Evolutionary conservation across 2,113 vertebrate species (phyloP).

Genomic region (Strigops habroptila): DNA sequence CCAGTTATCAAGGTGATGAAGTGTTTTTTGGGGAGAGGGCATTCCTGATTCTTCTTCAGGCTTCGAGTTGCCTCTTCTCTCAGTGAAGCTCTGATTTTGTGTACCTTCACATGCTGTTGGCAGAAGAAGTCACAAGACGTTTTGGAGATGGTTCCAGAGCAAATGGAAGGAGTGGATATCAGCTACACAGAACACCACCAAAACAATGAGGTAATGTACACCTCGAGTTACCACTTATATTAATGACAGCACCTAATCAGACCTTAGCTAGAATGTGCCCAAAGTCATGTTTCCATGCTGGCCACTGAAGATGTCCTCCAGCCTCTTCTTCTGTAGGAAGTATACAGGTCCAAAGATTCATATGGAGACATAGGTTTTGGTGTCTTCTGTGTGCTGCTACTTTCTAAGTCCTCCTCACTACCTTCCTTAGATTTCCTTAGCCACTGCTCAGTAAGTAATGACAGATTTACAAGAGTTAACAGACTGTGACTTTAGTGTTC

Average conservation of each 20-base stretch:
- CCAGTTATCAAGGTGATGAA: fast-evolving
- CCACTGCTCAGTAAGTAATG: neutral
- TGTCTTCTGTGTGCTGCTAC: neutral
- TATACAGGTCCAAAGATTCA: neutral
- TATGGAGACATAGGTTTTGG: neutral
- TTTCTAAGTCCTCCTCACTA: neutral
- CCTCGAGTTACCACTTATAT: neutral
- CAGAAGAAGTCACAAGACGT: neutral
- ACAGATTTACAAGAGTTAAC: neutral
- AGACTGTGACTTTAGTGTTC: neutral
- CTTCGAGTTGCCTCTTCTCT: neutral
- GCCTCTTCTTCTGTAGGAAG: neutral
- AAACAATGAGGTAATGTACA: neutral
- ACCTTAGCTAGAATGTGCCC: neutral
- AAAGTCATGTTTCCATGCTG: neutral
- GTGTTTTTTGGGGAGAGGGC: neutral
- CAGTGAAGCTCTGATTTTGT: neutral
- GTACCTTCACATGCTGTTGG: neutral
- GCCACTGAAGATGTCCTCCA: neutral
- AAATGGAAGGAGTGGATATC: neutral
- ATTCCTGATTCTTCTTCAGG: neutral
- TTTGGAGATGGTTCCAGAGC: neutral
- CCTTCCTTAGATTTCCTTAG: neutral
- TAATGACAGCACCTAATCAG: neutral
- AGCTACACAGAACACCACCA: neutral